Conservation (phyloP, 2,113 vertebrate species). For the Dromiciops gliroides region DNA sequence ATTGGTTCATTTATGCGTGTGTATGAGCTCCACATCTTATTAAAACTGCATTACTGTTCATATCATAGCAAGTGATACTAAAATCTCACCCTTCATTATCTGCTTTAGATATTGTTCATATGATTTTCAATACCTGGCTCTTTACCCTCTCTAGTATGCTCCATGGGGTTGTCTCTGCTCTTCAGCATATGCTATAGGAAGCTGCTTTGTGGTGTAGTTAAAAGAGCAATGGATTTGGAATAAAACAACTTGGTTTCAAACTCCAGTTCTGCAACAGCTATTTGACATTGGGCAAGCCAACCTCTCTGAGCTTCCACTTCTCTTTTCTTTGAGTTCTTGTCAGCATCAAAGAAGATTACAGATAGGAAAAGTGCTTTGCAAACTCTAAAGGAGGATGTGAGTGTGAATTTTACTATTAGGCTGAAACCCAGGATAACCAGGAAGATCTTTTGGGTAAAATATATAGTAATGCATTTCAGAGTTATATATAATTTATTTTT, state of each 20-base stretch:
- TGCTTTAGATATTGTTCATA: background rate
- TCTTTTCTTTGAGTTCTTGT: background rate
- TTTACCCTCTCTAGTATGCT: background rate
- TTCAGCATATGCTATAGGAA: background rate
- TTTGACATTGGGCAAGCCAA: background rate
- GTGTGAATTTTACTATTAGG: background rate
- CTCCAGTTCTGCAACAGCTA: background rate
- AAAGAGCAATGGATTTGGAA: background rate
- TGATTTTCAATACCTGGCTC: background rate
- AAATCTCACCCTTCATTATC: background rate
- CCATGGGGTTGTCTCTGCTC: background rate
- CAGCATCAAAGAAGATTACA: background rate
- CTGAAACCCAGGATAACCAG: background rate
- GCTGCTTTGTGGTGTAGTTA: background rate
- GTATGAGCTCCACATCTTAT: background rate
- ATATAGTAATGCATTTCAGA: background rate
- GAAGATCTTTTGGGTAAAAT: background rate
- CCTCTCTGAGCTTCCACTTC: background rate
- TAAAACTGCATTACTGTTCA: background rate
- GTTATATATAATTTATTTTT: background rate
- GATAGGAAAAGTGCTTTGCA: background rate
- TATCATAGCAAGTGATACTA: background rate
- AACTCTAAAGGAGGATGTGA: background rate
- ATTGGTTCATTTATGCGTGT: background rate
- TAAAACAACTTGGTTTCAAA: background rate